Conservation (phyloP, 2,888 invertebrate genomes). For the Leptinotarsa haldemani region DNA sequence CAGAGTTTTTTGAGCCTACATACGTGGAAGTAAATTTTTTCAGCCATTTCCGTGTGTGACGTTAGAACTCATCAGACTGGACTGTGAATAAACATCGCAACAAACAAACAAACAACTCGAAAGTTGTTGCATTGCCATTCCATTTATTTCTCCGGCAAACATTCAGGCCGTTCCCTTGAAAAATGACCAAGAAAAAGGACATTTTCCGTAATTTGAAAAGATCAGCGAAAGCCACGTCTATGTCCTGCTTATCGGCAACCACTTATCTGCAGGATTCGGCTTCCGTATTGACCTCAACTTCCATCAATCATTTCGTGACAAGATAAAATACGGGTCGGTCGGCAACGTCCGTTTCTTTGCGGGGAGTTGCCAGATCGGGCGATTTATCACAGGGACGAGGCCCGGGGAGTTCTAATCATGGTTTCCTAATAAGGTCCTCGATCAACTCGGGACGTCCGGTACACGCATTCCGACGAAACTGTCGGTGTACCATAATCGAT, state of each 20-base stretch:
- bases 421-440: constrained; percentile 37
- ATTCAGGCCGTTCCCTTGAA: constrained; percentile 27
- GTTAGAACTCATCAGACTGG: background rate
- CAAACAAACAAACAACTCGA: background rate
- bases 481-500: constrained; percentile 20
- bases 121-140: background rate
- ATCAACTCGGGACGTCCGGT: constrained; percentile 34
- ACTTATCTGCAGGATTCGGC: constrained; percentile 46
- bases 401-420: constrained; percentile 34
- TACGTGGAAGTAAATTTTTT: background rate
- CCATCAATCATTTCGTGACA: constrained; percentile 51
- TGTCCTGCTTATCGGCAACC: constrained; percentile 44
- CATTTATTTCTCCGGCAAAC: constrained; percentile 19
- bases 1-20: too few relatives aligned
- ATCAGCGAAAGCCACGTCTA: constrained; percentile 37
- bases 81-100: background rate
- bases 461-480: constrained; percentile 18
- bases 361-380: constrained; percentile 37
- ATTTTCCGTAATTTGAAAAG: constrained; percentile 43
- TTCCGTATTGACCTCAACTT: constrained; percentile 44
- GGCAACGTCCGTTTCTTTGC: constrained; percentile 35
- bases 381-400: constrained; percentile 35
- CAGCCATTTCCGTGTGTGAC: background rate
- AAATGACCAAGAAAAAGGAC: constrained; percentile 40
- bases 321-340: constrained; percentile 45